Evolutionary conservation across 2,888 invertebrate species (phyloP).

Genomic region (Caprella mutica): DNA sequence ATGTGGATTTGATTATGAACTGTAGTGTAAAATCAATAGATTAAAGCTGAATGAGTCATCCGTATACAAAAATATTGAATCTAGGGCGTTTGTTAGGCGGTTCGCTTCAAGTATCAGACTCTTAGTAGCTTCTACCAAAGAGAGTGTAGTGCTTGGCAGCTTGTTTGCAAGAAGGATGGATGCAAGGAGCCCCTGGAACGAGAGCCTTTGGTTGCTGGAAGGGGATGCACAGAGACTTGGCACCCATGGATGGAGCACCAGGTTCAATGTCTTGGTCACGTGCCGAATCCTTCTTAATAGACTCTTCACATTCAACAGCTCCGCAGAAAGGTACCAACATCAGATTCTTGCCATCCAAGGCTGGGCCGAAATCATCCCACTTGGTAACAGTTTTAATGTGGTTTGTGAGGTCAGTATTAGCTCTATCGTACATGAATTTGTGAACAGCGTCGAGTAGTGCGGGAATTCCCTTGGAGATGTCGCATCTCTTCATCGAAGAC

Average conservation of each 20-base stretch:
- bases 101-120: too few relatives aligned
- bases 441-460: conserved; percentile 71
- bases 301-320: conserved; percentile 74
- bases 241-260: conserved; percentile 93
- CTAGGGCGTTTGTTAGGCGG: too few relatives aligned
- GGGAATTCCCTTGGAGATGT: conserved; percentile 49
- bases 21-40: neutral
- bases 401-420: conserved; percentile 62
- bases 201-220: conserved; percentile 66
- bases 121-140: conserved; percentile 90
- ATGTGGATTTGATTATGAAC: neutral
- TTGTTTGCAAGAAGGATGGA: conserved; percentile 69
- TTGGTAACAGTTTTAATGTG: conserved; percentile 59
- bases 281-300: conserved; percentile 88
- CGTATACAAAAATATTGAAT: neutral
- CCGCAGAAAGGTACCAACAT: conserved; percentile 95
- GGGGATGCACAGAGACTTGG: conserved; percentile 96
- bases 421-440: conserved; percentile 62
- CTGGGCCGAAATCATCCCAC: conserved; percentile 68
- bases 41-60: neutral
- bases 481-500: conserved; percentile 52
- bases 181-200: conserved; percentile 60
- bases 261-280: conserved; percentile 56
- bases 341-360: conserved; percentile 49
- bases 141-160: conserved; percentile 75